Percentiles rank a stretch among this genome's conserved stretches.
These are phyloP conservation scores for Mionectes macconnelli DNA, from an alignment of 2,113 vertebrate species.

Conservation along the genomic window DNA sequence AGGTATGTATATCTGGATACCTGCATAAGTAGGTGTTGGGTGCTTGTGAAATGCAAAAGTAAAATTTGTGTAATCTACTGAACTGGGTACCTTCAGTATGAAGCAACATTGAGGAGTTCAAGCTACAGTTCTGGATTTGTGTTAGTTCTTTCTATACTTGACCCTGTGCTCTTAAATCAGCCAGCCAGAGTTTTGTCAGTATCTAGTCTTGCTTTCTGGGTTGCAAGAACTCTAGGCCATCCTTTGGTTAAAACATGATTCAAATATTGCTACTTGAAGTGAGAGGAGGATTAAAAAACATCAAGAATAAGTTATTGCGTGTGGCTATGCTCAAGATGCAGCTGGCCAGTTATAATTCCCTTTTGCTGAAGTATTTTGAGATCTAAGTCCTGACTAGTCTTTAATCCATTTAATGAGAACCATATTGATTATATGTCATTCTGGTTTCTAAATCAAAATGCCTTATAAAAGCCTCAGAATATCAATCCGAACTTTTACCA, in stretches of 20 bases:
- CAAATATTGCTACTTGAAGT: not conserved
- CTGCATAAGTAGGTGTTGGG: not conserved
- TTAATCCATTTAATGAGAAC: constrained; percentile 45
- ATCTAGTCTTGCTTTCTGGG: not conserved
- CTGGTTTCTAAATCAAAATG: constrained; percentile 48
- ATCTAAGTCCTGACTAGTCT: not conserved
- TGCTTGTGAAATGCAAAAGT: not conserved
- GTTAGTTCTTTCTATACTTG: not conserved
- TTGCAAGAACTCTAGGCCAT: not conserved
- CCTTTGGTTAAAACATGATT: not conserved
- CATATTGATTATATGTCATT: constrained; percentile 38
- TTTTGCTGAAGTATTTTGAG: constrained; percentile 13
- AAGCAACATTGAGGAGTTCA: not conserved
- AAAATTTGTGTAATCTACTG: not conserved
- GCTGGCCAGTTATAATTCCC: not conserved
- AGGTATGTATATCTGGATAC: not conserved
- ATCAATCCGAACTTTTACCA: constrained; percentile 6
- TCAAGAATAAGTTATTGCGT: not conserved
- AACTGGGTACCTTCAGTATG: not conserved
- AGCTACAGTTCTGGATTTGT: not conserved
- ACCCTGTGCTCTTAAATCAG: not conserved
- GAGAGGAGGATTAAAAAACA: not conserved
- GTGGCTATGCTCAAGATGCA: not conserved
- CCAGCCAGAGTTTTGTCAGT: not conserved
- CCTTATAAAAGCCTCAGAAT: constrained; percentile 32